Conservation (phyloP, 2,797 vertebrate species). For the Lerista edwardsae region DNA sequence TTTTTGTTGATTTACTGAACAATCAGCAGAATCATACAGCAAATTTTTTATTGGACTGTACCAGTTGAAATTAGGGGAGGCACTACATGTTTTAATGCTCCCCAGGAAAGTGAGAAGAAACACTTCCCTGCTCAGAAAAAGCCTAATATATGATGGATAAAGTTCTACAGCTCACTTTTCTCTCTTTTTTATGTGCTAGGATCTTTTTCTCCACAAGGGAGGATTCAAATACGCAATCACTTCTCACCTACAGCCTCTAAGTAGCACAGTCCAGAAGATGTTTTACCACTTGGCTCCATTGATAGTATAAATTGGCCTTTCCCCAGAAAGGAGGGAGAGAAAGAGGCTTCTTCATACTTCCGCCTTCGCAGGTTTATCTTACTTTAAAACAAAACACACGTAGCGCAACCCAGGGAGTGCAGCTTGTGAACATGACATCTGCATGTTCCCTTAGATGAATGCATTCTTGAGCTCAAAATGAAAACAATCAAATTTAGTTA, state of each 20-base stretch:
- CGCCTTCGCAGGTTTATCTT: not conserved
- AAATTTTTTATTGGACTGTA: not conserved
- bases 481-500: slow-evolving; percentile 54
- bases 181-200: not conserved
- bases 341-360: not conserved
- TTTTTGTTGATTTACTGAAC: not conserved
- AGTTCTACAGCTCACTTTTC: not conserved
- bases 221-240: not conserved
- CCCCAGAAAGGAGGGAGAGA: not conserved
- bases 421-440: slow-evolving; percentile 16
- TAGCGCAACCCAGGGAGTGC: not conserved
- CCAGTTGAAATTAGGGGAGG: not conserved
- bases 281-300: not conserved
- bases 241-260: not conserved
- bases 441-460: not conserved
- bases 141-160: not conserved
- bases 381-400: not conserved
- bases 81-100: not conserved
- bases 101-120: not conserved
- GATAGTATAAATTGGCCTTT: not conserved
- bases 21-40: not conserved
- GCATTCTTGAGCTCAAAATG: slow-evolving; percentile 36
- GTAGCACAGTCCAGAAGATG: not conserved
- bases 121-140: not conserved
- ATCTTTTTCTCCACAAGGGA: not conserved